A percentile compares a stretch with the other conserved stretches of the same genome.
phyloP scores from a whole-genome alignment of 2,888 invertebrate species.

The Agrochola lychnidis region DNA sequence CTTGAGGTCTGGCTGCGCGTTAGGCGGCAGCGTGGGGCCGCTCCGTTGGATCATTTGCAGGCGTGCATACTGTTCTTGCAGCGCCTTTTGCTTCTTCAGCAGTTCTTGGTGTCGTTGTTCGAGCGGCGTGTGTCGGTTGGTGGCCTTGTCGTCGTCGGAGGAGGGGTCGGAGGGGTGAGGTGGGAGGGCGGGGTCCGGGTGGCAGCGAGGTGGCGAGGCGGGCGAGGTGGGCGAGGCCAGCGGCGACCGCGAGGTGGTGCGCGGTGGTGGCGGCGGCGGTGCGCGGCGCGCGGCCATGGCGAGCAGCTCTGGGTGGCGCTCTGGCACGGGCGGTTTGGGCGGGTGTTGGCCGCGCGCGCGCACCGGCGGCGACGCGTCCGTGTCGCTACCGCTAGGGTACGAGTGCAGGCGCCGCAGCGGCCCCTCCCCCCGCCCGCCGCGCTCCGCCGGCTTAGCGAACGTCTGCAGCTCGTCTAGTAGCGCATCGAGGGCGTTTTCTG shows the following conservation, averaged over 20 bases:
- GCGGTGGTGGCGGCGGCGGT: constrained; percentile 97
- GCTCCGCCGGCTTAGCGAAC: constrained; percentile 93
- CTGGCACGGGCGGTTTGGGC: constrained; percentile 95
- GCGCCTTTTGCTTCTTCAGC: constrained; percentile 95
- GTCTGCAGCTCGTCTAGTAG: constrained; percentile 98
- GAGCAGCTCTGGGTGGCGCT: constrained; percentile 94
- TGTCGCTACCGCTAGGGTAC: constrained; percentile 96
- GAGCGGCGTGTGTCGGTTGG: constrained; percentile 93
- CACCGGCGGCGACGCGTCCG: constrained; percentile 94
- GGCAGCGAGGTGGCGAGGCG: constrained; percentile 91
- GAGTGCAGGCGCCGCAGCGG: constrained; percentile 95
- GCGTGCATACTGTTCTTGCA: constrained; percentile 97
- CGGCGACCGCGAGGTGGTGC: constrained; percentile 97
- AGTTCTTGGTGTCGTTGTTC: constrained; percentile 97
- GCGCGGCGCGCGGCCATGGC: constrained; percentile 93
- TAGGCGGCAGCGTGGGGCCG: constrained; percentile 92
- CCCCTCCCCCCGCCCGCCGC: constrained; percentile 80
- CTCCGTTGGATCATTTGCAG: constrained; percentile 96
- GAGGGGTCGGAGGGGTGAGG: constrained; percentile 81
- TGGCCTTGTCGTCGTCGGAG: constrained; percentile 74
- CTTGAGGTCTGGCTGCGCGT: constrained; percentile 93
- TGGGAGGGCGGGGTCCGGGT: constrained; percentile 69
- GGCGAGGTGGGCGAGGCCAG: constrained; percentile 96
- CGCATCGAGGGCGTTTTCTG: constrained; percentile 99
- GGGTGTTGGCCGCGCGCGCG: constrained; percentile 91